Percentiles rank a stretch among this genome's conserved stretches.
These are phyloP conservation scores for Bellardia bayeri DNA, from an alignment of 2,888 invertebrate genomes.

Conservation along the genomic window DNA sequence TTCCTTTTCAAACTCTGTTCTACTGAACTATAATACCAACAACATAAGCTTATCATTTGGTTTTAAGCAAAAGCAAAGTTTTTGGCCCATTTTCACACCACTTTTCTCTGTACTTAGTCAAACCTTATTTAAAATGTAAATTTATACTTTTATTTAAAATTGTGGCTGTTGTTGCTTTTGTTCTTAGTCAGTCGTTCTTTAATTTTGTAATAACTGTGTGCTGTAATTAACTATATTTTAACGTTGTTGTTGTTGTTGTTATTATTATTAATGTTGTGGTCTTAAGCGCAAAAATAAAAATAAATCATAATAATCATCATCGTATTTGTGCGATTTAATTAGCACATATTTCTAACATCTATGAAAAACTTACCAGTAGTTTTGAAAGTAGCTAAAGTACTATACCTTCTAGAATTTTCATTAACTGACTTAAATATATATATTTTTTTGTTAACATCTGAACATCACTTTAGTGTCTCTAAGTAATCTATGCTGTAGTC, in stretches of 20 bases:
- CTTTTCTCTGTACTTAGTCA: not conserved
- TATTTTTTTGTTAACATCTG: no score
- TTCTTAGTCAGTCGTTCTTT: not conserved
- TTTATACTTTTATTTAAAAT: conserved; percentile 37
- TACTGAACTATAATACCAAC: not conserved
- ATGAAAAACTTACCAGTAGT: not conserved
- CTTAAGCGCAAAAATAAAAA: not conserved
- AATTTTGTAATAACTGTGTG: not conserved
- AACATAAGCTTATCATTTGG: conserved; percentile 13
- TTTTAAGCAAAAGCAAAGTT: not conserved
- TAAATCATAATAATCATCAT: conserved; percentile 23
- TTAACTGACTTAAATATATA: no score
- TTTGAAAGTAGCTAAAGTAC: not conserved
- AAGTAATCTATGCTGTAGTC: no score
- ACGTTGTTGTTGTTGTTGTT: not conserved
- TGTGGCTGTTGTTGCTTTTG: not conserved
- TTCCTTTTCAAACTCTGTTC: not conserved
- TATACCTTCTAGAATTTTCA: no score
- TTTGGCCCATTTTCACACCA: not conserved
- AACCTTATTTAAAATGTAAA: conserved; percentile 50
- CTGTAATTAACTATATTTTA: conserved; percentile 62
- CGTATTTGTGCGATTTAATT: conserved; percentile 40
- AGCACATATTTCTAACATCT: conserved; percentile 10
- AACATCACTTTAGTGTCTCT: no score
- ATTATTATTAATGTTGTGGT: not conserved